Evolutionary conservation across 2,113 vertebrate genomes (phyloP), one percentile per base, ranked within the genome.

Genomic region (Cavia porcellus): DNA sequence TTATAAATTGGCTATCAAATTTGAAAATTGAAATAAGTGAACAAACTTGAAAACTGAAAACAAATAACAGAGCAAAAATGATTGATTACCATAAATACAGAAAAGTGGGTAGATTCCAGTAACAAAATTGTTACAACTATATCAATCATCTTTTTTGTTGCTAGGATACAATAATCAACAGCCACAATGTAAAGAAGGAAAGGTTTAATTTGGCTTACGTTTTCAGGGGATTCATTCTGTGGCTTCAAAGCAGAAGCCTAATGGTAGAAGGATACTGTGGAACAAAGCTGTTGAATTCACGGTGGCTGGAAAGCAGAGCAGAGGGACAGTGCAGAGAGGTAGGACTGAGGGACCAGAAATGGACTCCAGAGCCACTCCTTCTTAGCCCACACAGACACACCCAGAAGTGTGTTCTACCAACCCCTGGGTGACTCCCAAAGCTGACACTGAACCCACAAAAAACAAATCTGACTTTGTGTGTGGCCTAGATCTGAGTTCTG

Each of bases 1-100:
- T 38, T 95, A 14, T 74, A 81, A 86, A 80, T 28, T 81, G 45
- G 20, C 32, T 89, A 55, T 47, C 57, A 92, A 84, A 94, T 68
- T 68, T 35, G 66, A 75, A 42, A 57, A 74, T 15, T 38, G 5
- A 55, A 55, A 79, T 61, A 50, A 62, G 28, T 1, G 24, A 47
- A 15, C 20, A 77, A 57, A 2, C 38, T 30, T n/a, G 50, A 70
- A 94, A 62, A 38, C 5, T 35, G 32, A 80, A 64, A 64, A 74
- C 72, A 89, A 79, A 50, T 25, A 62, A 62, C 25, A 28, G 10
- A 72, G 4, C 32, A 57, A 74, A 86, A 66, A 28, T 11, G 52
- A 57, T 50, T 59, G 25, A 30, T 42, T 74, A 80, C 12, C 38
- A 75, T 86, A 19, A 45, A 42, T 17, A 2, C 81, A 59, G 72